A percentile compares a stretch with the other conserved stretches of the same genome.
Evolutionary conservation across 2,797 vertebrate species (phyloP).

Genomic region (Poeciliopsis turneri): DNA sequence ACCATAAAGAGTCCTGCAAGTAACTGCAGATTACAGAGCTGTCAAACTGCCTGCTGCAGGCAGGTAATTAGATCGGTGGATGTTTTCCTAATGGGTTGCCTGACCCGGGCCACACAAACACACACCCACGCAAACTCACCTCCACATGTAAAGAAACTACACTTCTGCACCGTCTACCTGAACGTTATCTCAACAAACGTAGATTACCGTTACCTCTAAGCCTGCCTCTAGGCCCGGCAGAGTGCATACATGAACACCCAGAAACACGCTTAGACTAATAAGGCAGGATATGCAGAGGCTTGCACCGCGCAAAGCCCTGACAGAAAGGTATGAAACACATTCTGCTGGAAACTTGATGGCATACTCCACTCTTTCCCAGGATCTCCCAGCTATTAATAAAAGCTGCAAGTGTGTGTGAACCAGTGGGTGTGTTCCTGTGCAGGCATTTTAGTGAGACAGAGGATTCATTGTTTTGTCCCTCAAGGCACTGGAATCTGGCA

Average conservation of each 20-base stretch:
- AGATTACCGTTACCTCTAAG: conserved; percentile 38
- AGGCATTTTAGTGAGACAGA: conserved; percentile 65
- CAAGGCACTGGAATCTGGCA: conserved; percentile 79
- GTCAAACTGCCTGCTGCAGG: conserved; percentile 65
- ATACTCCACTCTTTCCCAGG: conserved; percentile 54
- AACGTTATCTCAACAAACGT: conserved; percentile 54
- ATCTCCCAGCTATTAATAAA: conserved; percentile 57
- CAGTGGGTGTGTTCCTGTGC: conserved; percentile 46
- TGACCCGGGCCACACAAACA: conserved; percentile 54
- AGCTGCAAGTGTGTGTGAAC: conserved; percentile 26
- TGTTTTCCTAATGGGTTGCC: conserved; percentile 67
- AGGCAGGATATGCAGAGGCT: conserved; percentile 71
- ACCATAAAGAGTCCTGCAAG: conserved; percentile 48
- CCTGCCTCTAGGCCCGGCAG: conserved; percentile 46
- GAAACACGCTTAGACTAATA: conserved; percentile 25
- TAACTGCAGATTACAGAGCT: conserved; percentile 71
- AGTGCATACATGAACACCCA: conserved; percentile 25
- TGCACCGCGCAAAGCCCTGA: conserved; percentile 64
- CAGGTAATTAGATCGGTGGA: conserved; percentile 66
- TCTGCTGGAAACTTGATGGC: conserved; percentile 59
- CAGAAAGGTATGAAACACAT: conserved; percentile 73
- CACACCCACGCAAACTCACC: conserved; percentile 22
- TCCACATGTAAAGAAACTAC: conserved; percentile 18
- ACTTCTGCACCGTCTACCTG: conserved; percentile 33
- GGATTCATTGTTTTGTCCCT: conserved; percentile 75